phyloP scores from a whole-genome alignment of 1,140 invertebrate species.

The Drosophila lacteicornis region DNA sequence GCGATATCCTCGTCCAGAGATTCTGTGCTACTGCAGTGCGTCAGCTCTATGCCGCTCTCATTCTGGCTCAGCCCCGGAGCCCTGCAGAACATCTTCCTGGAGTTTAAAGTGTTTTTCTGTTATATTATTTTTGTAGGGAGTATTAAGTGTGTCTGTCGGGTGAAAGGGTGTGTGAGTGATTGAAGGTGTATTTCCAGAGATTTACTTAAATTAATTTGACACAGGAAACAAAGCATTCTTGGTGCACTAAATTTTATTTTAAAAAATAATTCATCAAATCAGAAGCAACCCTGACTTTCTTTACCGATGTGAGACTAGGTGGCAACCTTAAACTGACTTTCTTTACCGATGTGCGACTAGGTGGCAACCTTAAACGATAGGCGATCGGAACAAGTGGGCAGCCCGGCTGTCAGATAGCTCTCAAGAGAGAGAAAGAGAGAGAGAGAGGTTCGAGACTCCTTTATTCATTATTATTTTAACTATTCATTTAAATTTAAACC shows the following conservation, averaged over 20 bases:
- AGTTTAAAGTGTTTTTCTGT: neutral
- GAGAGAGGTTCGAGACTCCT: too few species aligned
- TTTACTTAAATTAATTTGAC: neutral
- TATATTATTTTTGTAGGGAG: neutral
- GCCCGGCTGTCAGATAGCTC: too few species aligned
- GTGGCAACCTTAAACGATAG: neutral
- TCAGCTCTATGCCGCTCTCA: neutral
- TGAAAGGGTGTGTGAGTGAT: neutral
- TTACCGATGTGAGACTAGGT: neutral
- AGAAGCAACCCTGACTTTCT: neutral
- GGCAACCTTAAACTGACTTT: neutral
- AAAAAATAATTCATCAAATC: neutral
- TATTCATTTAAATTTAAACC: too few species aligned
- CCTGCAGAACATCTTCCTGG: neutral
- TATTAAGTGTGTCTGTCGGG: neutral
- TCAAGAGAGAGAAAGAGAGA: too few species aligned
- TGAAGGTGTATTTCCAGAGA: neutral
- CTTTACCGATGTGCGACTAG: neutral
- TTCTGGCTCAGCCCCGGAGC: neutral
- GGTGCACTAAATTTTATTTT: too few species aligned
- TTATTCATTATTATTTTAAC: too few species aligned
- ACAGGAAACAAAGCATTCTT: neutral
- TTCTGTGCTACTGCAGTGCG: neutral
- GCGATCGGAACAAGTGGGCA: too few species aligned
- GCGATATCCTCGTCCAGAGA: neutral